Evolutionary conservation across 2,888 invertebrate species (phyloP).

Genomic region (Heliconius ismenius): DNA sequence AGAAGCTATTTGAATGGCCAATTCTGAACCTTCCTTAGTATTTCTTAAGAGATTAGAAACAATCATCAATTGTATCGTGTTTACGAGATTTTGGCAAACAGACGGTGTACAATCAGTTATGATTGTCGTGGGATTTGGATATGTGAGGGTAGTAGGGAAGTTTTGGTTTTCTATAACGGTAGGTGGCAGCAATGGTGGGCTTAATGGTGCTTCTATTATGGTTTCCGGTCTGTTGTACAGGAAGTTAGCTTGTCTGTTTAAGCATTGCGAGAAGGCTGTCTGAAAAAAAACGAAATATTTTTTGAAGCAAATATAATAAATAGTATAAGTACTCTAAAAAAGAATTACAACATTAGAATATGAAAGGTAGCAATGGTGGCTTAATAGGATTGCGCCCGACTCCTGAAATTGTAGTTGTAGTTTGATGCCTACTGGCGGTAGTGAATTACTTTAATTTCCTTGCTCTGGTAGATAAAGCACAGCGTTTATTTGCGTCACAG

Average conservation of each 20-base stretch:
- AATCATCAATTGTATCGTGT: conserved; percentile 68
- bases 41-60: conserved; percentile 63
- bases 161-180: conserved; percentile 20
- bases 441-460: not conserved
- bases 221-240: conserved; percentile 47
- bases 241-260: conserved; percentile 49
- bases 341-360: too few relatives aligned
- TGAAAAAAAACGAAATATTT: conserved; percentile 46
- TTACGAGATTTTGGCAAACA: conserved; percentile 64
- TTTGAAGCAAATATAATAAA: too few relatives aligned
- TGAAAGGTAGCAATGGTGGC: too few relatives aligned
- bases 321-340: too few relatives aligned
- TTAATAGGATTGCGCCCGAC: too few relatives aligned
- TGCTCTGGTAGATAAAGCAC: not conserved
- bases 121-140: conserved; percentile 53
- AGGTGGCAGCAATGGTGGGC: conserved; percentile 42
- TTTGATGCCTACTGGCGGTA: not conserved
- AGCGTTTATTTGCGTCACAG: not conserved
- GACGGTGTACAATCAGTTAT: conserved; percentile 67
- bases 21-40: conserved; percentile 52
- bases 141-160: conserved; percentile 31
- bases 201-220: conserved; percentile 49
- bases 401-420: not conserved
- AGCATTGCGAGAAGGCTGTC: conserved; percentile 52
- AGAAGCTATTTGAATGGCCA: conserved; percentile 54